Conservation (phyloP, 2,888 invertebrate genomes). For the Allophyes oxyacanthae region DNA sequence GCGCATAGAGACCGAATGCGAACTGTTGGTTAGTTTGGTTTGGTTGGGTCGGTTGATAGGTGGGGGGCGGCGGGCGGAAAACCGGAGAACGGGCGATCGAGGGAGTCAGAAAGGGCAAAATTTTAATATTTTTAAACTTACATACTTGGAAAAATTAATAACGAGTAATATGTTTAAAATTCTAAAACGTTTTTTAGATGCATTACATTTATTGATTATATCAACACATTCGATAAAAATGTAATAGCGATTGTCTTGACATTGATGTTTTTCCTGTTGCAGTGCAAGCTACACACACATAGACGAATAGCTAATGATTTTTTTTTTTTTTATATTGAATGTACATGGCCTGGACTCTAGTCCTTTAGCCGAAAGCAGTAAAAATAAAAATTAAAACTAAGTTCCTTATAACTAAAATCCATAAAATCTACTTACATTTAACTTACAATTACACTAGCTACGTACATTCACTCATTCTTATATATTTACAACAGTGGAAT, state of each 20-base stretch:
- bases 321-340: no score
- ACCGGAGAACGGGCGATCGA: constrained; percentile 83
- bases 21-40: constrained; percentile 87
- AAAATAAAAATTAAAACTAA: no score
- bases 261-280: constrained; percentile 63
- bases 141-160: constrained; percentile 10
- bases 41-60: constrained; percentile 72
- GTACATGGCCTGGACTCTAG: no score
- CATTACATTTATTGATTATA: constrained; percentile 8
- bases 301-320: constrained; percentile 42
- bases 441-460: no score
- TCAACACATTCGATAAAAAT: constrained; percentile 37
- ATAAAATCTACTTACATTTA: no score
- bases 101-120: constrained; percentile 76
- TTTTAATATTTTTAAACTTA: constrained; percentile 60
- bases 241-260: constrained; percentile 61
- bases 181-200: constrained; percentile 24
- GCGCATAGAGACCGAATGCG: constrained; percentile 89
- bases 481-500: no score
- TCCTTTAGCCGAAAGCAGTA: no score
- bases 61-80: constrained; percentile 78
- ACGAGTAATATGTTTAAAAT: constrained; percentile 28
- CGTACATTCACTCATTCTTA: no score
- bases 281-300: constrained; percentile 28
- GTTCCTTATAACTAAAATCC: no score